A percentile compares a stretch with the other conserved stretches of the same genome.
Conservation (phyloP, 2,888 invertebrate genomes). For the Spicauda simplicius region DNA sequence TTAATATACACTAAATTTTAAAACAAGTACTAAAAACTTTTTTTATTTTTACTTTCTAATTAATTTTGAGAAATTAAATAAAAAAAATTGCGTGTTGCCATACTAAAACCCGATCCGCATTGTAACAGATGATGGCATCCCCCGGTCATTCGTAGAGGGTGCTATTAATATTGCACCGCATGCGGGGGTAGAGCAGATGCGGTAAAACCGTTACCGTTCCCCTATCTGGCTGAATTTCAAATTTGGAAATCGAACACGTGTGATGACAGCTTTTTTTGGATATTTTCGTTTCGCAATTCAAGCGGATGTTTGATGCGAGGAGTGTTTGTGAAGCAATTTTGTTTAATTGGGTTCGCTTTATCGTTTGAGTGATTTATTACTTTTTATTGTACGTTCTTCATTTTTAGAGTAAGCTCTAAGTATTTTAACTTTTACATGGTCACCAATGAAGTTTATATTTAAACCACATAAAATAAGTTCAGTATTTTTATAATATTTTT, state of each 20-base stretch:
- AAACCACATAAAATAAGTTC: no score
- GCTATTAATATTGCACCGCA: constrained; percentile 53
- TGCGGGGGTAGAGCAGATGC: constrained; percentile 72
- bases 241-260: constrained; percentile 74
- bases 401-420: no score
- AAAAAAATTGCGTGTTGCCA: constrained; percentile 51
- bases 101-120: constrained; percentile 54
- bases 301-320: neutral
- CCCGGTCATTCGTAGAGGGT: constrained; percentile 50
- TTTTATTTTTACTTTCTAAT: neutral
- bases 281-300: constrained; percentile 27
- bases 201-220: constrained; percentile 73
- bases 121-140: constrained; percentile 61
- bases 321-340: constrained; percentile 8
- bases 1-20: no score
- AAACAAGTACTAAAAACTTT: no score
- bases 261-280: constrained; percentile 74
- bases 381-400: neutral
- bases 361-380: neutral
- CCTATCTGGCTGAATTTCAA: constrained; percentile 74
- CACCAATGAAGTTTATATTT: no score
- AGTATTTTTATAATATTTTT: no score
- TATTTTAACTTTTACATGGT: no score
- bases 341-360: constrained; percentile 9
- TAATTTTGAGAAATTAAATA: neutral